These are phyloP conservation scores for Nasua narica DNA, from an alignment of 2,797 vertebrate species.

Conservation along the genomic window DNA sequence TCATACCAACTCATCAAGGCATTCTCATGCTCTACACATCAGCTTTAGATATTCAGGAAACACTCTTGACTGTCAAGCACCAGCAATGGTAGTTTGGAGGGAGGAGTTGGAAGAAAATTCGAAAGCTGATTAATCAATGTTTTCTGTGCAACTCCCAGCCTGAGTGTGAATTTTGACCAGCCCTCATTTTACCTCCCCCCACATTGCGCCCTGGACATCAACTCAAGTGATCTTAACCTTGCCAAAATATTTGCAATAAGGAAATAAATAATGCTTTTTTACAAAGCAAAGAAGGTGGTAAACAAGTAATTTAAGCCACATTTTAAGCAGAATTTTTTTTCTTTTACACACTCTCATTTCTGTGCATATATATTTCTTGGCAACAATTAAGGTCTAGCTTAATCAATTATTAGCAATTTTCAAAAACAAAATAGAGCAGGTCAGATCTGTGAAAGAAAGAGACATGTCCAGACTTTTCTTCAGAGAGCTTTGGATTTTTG, in stretches of 20 bases:
- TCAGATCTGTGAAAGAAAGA: neutral
- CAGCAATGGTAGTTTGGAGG: neutral
- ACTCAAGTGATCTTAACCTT: neutral
- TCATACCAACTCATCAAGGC: neutral
- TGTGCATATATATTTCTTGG: neutral
- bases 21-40: neutral
- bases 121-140: neutral
- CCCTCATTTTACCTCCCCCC: neutral
- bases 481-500: neutral
- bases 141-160: neutral
- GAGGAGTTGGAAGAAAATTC: neutral
- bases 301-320: neutral
- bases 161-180: neutral
- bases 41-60: neutral
- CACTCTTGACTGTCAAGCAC: neutral
- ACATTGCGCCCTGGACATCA: accelerated
- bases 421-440: neutral
- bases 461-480: neutral
- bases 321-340: no score
- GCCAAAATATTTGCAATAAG: neutral
- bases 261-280: neutral
- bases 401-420: neutral
- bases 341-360: neutral
- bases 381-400: neutral
- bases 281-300: neutral